A percentile compares a stretch with the other conserved stretches of the same genome.
Conservation (phyloP, 2,113 vertebrate genomes). For the Ancistrus triradiatus region DNA sequence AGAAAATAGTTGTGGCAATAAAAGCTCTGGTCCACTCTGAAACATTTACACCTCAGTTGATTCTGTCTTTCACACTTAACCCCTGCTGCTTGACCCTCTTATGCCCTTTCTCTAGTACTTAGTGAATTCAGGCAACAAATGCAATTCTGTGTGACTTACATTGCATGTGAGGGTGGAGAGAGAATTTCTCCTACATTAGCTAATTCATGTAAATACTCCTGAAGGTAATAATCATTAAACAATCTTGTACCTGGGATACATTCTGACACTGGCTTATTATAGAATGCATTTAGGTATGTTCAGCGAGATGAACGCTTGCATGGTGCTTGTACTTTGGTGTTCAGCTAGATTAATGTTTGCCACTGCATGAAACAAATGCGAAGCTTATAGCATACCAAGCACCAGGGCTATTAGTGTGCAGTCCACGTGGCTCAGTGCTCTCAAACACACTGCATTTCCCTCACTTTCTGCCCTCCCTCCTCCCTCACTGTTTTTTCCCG, state of each 20-base stretch:
- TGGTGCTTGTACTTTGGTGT: slow-evolving; percentile 19
- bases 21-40: slow-evolving; percentile 36
- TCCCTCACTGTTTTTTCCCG: slow-evolving; percentile 46
- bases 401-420: slow-evolving; percentile 42
- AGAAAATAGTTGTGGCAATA: slow-evolving; percentile 44
- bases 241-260: slow-evolving; percentile 8
- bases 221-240: slow-evolving; percentile 3
- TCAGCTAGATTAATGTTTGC: slow-evolving; percentile 41
- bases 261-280: slow-evolving; percentile 4
- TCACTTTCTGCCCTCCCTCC: slow-evolving; percentile 27
- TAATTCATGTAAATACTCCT: slow-evolving; percentile 9
- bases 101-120: slow-evolving; percentile 4
- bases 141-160: neutral
- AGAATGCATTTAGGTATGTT: slow-evolving; percentile 7
- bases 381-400: slow-evolving; percentile 44
- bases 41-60: slow-evolving; percentile 40
- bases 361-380: slow-evolving; percentile 37
- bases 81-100: slow-evolving; percentile 19
- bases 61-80: slow-evolving; percentile 34
- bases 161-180: neutral
- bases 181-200: slow-evolving; percentile 19
- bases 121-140: slow-evolving; percentile 13
- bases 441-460: slow-evolving; percentile 10
- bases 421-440: slow-evolving; percentile 32
- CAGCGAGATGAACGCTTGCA: slow-evolving; percentile 13